A percentile compares a stretch with the other conserved stretches of the same genome.
Evolutionary conservation across 2,113 vertebrate species (phyloP).

Genomic region (Vombatus ursinus): DNA sequence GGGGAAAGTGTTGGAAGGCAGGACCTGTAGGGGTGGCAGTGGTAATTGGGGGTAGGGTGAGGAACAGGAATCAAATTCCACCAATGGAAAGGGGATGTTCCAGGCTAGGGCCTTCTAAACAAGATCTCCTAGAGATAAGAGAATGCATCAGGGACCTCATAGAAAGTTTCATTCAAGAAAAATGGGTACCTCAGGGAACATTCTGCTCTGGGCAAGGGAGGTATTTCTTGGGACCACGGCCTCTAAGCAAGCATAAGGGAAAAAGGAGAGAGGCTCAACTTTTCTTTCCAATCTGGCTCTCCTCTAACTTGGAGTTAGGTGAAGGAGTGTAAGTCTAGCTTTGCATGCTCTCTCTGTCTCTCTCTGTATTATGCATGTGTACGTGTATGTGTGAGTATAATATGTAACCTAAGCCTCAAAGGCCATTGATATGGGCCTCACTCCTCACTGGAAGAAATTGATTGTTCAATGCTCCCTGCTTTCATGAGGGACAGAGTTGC

Average conservation of each 20-base stretch:
- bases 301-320: not conserved
- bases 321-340: not conserved
- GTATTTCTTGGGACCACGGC: not conserved
- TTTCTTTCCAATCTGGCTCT: not conserved
- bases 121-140: not conserved
- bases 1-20: not conserved
- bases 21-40: accelerated
- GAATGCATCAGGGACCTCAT: not conserved
- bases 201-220: not conserved
- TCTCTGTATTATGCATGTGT: too few species aligned
- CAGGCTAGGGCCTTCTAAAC: not conserved
- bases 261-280: not conserved
- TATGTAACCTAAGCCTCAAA: not conserved
- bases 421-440: not conserved
- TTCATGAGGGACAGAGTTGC: not conserved
- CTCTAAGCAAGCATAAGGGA: not conserved
- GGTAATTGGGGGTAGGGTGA: not conserved
- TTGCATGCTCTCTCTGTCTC: not conserved
- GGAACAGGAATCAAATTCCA: not conserved
- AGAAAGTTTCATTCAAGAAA: not conserved
- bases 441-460: not conserved
- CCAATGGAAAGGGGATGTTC: not conserved
- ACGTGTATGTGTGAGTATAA: not conserved
- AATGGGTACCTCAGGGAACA: not conserved
- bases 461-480: not conserved